Evolutionary conservation across 2,888 invertebrate species (phyloP), one percentile per base, ranked within the genome.

Genomic region (Hanleya hanleyi): DNA sequence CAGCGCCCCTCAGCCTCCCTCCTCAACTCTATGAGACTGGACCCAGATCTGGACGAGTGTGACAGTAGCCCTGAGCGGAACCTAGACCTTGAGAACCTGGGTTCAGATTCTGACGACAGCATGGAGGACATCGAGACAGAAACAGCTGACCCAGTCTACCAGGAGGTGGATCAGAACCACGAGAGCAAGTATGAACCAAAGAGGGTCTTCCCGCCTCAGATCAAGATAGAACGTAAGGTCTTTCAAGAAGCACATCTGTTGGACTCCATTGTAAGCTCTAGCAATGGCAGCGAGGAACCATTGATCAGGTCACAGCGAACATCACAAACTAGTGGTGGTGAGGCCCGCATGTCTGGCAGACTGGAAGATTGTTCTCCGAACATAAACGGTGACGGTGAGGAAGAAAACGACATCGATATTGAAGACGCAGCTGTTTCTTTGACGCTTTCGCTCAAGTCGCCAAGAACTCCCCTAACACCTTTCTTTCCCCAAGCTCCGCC

Each of bases 211-310:
- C 88, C 87, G 5, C 88, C 88, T 29, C 84, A 86, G 74, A 84
- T 90, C 33, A 81, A 84, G 49, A 89, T 90, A 26, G 90, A 89
- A 73, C 80, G 90, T 37, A 89, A 88, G 72, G 82, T 86, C 33
- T 87, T 87, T 70, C 82, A 79, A 26, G 84, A 81, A 33, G 69
- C 77, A 12, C 75, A 77, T 12, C 75, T 83, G 57, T 77, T 85
- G 68, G 83, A 85, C 57, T 87, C 86, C 2, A 74, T 88, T 36
- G 79, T 86, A n/a, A 87, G 87, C 76, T 87, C 87, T 49, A 86
- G 86, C 70, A 84, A 83, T 71, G 86, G 82, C 36, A 86, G 85
- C 76, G 84, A 85, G 67, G 85, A 87, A 69, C 79, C 84, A 1
- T 26, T 64, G 35, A 35, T 35, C 36, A 35, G 64, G 9, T 64